Percentiles rank a stretch among this genome's conserved stretches.
phyloP scores from a whole-genome alignment of 2,888 invertebrate species.

The Scelioninae gen. 1 region DNA sequence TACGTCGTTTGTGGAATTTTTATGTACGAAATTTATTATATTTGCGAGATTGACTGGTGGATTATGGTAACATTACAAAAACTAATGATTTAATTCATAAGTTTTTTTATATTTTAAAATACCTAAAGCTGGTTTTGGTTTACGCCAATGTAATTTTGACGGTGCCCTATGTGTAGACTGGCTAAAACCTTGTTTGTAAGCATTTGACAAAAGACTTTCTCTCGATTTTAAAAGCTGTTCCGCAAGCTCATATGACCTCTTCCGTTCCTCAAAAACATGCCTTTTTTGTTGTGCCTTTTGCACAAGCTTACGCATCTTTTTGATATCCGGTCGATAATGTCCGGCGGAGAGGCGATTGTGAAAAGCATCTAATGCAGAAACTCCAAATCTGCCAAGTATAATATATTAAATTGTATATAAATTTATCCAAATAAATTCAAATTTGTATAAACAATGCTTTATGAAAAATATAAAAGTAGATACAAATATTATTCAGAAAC shows the following conservation, averaged over 20 bases:
- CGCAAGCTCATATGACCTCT: slow-evolving; percentile 83
- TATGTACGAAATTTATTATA: too few relatives aligned
- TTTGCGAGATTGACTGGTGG: too few relatives aligned
- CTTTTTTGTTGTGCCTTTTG: slow-evolving; percentile 91
- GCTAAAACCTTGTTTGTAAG: slow-evolving; percentile 85
- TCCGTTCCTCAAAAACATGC: slow-evolving; percentile 87
- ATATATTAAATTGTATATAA: too few relatives aligned
- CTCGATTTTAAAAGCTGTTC: slow-evolving; percentile 85
- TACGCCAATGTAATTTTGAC: slow-evolving; percentile 83
- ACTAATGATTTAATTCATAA: too few relatives aligned
- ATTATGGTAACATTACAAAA: too few relatives aligned
- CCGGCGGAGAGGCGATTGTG: slow-evolving; percentile 90
- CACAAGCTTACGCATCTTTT: slow-evolving; percentile 91
- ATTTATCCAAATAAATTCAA: too few relatives aligned
- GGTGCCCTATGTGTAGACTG: slow-evolving; percentile 84
- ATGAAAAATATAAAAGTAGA: too few relatives aligned
- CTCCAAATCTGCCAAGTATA: slow-evolving; percentile 79
- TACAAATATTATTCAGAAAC: too few relatives aligned
- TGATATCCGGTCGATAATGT: slow-evolving; percentile 93
- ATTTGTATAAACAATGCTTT: too few relatives aligned
- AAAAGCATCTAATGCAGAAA: slow-evolving; percentile 88
- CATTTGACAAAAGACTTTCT: slow-evolving; percentile 89
- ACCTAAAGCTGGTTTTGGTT: slow-evolving; percentile 85
- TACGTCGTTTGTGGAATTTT: too few relatives aligned
- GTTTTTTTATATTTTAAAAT: slow-evolving; percentile 49